Evolutionary conservation across 2,888 invertebrate genomes (phyloP).

Genomic region (Rhagonycha fulva): DNA sequence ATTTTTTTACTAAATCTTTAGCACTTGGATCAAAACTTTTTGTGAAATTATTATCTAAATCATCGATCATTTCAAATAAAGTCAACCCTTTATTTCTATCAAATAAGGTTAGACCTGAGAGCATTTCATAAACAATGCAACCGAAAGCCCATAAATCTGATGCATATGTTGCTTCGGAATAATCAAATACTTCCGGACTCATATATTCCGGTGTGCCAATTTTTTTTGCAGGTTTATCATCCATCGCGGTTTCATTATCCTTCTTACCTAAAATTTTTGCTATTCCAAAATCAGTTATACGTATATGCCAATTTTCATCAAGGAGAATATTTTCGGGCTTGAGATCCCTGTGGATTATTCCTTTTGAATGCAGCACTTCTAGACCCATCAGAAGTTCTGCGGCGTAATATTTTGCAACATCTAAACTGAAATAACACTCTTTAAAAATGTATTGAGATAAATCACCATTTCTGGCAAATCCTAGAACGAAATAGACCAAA

Average conservation of each 20-base stretch:
- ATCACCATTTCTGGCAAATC: conserved; percentile 94
- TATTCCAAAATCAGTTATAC: conserved; percentile 93
- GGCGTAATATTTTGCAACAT: conserved; percentile 90
- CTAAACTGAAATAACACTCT: conserved; percentile 86
- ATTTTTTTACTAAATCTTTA: conserved; percentile 84
- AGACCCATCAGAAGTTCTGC: conserved; percentile 92
- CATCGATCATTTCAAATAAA: conserved; percentile 93
- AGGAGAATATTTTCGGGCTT: conserved; percentile 98
- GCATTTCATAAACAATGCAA: conserved; percentile 96
- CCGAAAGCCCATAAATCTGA: conserved; percentile 99
- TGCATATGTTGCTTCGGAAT: conserved; percentile 70
- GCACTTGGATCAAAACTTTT: conserved; percentile 86
- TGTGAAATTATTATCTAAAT: conserved; percentile 89
- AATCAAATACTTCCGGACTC: conserved; percentile 91
- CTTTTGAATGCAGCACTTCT: conserved; percentile 85
- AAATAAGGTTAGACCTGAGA: conserved; percentile 91
- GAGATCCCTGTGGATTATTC: conserved; percentile 93
- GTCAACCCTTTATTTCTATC: conserved; percentile 90
- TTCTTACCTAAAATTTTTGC: conserved; percentile 35
- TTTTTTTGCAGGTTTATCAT: conserved; percentile 70
- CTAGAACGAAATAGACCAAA: conserved; percentile 87
- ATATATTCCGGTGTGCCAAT: conserved; percentile 99
- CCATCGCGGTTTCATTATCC: conserved; percentile 45
- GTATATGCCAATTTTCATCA: conserved; percentile 93
- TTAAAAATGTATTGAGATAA: conserved; percentile 89